Base-by-base conservation (phyloP, 2,797 vertebrate species). In the Myiotriccus ornatus region DNA sequence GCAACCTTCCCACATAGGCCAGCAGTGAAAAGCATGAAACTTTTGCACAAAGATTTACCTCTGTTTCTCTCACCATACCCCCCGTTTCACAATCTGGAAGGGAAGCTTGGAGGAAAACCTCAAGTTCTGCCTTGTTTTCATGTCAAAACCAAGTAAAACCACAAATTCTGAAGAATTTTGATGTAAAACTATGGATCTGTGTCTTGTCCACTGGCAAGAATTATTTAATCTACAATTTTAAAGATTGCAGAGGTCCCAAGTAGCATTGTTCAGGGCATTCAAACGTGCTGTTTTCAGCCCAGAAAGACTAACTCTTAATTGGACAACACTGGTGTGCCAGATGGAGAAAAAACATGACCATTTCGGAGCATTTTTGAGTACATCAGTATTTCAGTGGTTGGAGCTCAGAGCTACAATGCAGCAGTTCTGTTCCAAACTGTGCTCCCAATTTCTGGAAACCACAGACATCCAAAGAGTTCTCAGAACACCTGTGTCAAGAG, bases 141-240 rank as follows among this genome's bases (percentile, higher is more conserved):
- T 2, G 13, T 9, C 1, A 23, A 75, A 79, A 76, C n/a, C 10
- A 57, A 0, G 5, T 10, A 4, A 96, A 93, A 62, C 50, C 84
- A 92, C 39, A 76, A 78, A 73, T 80, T 92, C 68, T 90, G 39
- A 93, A 81, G 75, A 87, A 87, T 53, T 92, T 3, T 70, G 46
- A 71, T 65, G 77, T 35, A 71, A 70, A 90, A 63, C 43, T n/a
- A 55, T 4, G 18, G 55, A 70, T 14, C 22, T 63, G 28, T 53
- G 25, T 39, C 28, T 52, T 28, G 47, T 32, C 16, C 49, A 43
- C 41, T 57, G 43, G n/a, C 50, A 86, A 87, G 17, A 77, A 80
- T 27, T 53, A 62, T 39, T 77, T 89, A 30, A 87, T 49, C 44
- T 78, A 62, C 37, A 60, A 55, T 2, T 6, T 80, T 50, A 23